Percentiles rank a stretch among this genome's conserved stretches.
Conservation (phyloP, 1,140 invertebrate species). For the Penaeus vannamei region DNA sequence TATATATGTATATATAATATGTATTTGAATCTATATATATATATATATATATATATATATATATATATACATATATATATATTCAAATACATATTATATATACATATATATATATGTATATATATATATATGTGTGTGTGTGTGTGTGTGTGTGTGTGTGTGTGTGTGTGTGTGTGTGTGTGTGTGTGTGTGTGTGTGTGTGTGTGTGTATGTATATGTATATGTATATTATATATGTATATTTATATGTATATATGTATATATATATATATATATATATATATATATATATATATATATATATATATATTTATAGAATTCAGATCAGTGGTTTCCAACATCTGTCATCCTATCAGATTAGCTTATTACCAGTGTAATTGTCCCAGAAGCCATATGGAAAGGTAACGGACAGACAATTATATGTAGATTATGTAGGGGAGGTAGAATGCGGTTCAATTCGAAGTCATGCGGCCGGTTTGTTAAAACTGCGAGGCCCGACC, state of each 20-base stretch:
- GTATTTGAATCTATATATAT: conserved; percentile 10
- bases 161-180: not conserved
- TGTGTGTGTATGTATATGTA: not conserved
- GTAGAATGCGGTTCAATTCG: no score
- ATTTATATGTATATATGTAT: conserved; percentile 22
- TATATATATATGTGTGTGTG: conserved; percentile 7
- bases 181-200: not conserved
- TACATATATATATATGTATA: not conserved
- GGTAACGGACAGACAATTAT: no score
- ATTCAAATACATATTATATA: not conserved
- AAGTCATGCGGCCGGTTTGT: no score
- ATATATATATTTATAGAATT: conserved; percentile 1
- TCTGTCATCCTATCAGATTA: no score
- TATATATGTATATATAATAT: conserved; percentile 17
- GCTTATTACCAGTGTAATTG: no score
- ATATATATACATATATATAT: not conserved
- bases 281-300: not conserved
- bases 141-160: not conserved
- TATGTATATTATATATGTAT: conserved; percentile 19
- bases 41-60: conserved; percentile 28
- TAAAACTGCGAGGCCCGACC: no score
- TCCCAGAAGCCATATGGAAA: no score
- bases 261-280: conserved; percentile 14
- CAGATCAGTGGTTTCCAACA: no score
- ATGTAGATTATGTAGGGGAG: no score